phyloP scores from a whole-genome alignment of 1,140 invertebrate genomes.

The Eueides isabella region DNA sequence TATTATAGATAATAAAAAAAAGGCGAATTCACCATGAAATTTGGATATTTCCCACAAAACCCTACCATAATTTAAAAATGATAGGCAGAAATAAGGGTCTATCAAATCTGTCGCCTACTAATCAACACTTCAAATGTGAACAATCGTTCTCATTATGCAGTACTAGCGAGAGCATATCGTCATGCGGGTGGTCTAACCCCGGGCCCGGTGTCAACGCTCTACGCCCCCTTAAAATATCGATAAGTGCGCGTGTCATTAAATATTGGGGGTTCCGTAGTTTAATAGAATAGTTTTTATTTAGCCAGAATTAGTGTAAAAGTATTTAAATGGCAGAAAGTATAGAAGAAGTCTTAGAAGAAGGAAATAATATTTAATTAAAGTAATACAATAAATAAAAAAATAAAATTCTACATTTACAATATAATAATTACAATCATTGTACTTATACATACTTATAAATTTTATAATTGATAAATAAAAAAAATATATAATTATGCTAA shows the following conservation, averaged over 20 bases:
- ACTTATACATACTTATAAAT: too few relatives aligned
- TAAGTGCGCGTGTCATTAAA: not conserved
- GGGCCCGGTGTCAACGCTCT: constrained; percentile 40
- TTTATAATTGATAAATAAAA: too few relatives aligned
- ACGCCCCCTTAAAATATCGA: constrained; percentile 33
- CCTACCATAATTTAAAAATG: not conserved
- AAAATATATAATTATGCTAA: not conserved
- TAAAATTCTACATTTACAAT: too few relatives aligned
- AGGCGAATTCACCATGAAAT: not conserved
- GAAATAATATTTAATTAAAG: too few relatives aligned
- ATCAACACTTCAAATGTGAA: constrained; percentile 9
- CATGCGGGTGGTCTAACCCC: constrained; percentile 29
- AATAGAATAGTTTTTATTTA: not conserved
- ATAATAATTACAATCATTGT: too few relatives aligned
- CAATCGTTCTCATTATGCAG: constrained; percentile 21
- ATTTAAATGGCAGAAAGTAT: too few relatives aligned
- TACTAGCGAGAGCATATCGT: constrained; percentile 14
- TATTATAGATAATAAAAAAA: too few relatives aligned
- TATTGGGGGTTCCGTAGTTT: not conserved
- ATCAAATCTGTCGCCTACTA: constrained; percentile 2
- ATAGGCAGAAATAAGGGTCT: not conserved
- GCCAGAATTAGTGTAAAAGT: not conserved
- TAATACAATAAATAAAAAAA: too few relatives aligned
- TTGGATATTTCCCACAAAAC: not conserved
- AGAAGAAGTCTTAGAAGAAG: too few relatives aligned